phyloP scores from a whole-genome alignment of 2,797 vertebrate genomes.

The Diglossa cyanea region DNA sequence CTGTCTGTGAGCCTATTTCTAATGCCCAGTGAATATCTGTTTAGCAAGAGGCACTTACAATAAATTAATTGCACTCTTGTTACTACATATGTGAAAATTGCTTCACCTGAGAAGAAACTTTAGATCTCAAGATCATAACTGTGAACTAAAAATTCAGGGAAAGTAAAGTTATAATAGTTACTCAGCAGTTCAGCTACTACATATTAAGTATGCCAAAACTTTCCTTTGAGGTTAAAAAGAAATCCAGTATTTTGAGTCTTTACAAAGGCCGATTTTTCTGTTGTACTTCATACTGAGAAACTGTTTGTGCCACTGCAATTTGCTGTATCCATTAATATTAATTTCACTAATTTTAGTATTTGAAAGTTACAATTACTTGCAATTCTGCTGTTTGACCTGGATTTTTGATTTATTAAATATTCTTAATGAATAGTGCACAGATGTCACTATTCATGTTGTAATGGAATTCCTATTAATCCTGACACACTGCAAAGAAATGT shows the following conservation, averaged over 20 bases:
- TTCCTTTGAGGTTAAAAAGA: background rate
- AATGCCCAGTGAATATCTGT: background rate
- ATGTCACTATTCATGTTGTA: constrained; percentile 22
- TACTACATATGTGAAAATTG: background rate
- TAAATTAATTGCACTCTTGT: background rate
- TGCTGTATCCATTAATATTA: constrained; percentile 19
- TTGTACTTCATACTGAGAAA: background rate
- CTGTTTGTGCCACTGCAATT: background rate
- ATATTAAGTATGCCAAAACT: background rate
- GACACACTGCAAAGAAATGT: background rate
- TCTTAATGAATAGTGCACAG: constrained; percentile 19
- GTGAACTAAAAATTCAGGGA: background rate
- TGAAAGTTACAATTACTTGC: constrained; percentile 33
- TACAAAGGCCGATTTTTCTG: background rate
- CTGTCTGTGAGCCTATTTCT: background rate
- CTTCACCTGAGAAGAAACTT: background rate
- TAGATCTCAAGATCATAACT: background rate
- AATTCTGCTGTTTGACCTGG: constrained; percentile 29
- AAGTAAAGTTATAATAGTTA: background rate
- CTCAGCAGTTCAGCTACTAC: background rate
- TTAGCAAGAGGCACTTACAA: background rate
- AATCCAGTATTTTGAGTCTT: background rate
- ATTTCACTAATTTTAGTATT: constrained; percentile 4
- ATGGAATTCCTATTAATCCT: constrained; percentile 13
- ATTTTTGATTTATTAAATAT: constrained; percentile 55